Base-by-base conservation (phyloP, 30 jellyfish, hydroid and myxozoan genomes). In the Nemopilema nomurai region DNA sequence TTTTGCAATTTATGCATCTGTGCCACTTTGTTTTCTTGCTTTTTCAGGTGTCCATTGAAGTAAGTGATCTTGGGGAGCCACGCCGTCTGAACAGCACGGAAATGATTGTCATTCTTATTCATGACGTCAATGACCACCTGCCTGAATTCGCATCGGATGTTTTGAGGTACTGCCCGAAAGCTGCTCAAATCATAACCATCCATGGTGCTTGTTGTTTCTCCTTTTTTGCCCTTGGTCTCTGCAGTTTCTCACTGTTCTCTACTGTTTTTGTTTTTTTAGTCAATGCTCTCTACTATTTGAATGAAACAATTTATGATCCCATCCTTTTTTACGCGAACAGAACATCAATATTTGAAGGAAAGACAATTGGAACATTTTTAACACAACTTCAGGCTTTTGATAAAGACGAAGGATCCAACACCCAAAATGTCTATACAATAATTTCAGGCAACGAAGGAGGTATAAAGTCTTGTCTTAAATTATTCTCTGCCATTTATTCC, bases 101-200 rank as follows among this genome's bases (percentile, higher is more conserved):
- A 13, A 69, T 28, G 13, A 29, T 85, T 21, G 23, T 64, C 18
- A 65, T 85, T 1, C 6, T 62, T 18, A 80, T 93, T 28, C 26
- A 33, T 8, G 98, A 93, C 83, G 96, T 83, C 9, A 93, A 93
- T 74, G 98, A 93, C 82, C 84, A 93, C 23, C n/a, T 49, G 27
- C 97, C 98, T 4, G 83, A 33, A 26, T 93, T 93, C 85, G 31
- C 69, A 18, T 84, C 68, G 71, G 30, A 22, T 0, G 18, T 84
- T 1, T 51, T 76, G 81, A 85, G 62, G 94, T 85, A 75, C 1
- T 6, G 53, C 30, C 0, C 1, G 30, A 1, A 67, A 9, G 76
- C 33, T n/a, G n/a, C n/a, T n/a, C n/a, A n/a, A n/a, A n/a, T n/a
- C n/a, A n/a, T n/a, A n/a, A n/a, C n/a, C n/a, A n/a, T n/a, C n/a